Conservation (phyloP, 92 coral and sea anemone genomes). For the Zoanthus solanderi region DNA sequence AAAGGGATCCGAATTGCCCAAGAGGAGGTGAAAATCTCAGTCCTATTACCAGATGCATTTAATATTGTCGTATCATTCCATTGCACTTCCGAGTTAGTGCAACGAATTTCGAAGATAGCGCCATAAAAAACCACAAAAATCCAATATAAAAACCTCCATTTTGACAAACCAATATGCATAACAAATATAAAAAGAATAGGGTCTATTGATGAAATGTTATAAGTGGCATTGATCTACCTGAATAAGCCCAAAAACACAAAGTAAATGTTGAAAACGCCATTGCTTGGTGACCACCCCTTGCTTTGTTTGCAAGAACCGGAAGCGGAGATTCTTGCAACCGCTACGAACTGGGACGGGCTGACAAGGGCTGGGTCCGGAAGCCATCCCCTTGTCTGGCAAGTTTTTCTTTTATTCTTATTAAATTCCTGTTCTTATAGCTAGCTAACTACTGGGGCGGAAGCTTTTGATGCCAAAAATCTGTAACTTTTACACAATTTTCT, state of each 20-base stretch:
- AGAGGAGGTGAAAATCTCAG: slow-evolving; percentile 65
- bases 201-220: slow-evolving; percentile 2
- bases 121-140: slow-evolving; percentile 43
- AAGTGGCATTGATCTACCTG: slow-evolving; percentile 2
- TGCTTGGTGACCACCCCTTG: slow-evolving; percentile 79
- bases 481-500: no score
- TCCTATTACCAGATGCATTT: slow-evolving; percentile 38
- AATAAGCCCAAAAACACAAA: slow-evolving; percentile 37
- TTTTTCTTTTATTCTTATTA: no score
- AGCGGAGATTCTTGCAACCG: slow-evolving; percentile 30
- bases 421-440: no score
- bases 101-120: slow-evolving; percentile 43
- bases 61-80: slow-evolving; percentile 16
- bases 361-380: no score
- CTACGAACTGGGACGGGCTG: no score
- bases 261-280: slow-evolving; percentile 15
- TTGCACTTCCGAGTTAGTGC: slow-evolving; percentile 39
- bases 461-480: no score
- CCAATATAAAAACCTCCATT: slow-evolving; percentile 73
- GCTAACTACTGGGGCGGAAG: no score
- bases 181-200: slow-evolving; percentile 58
- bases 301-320: slow-evolving; percentile 80
- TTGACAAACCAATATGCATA: slow-evolving; percentile 78
- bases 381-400: no score
- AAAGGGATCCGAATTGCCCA: slow-evolving; percentile 95